Conservation (phyloP, 2,888 invertebrate species). For the Pterobdella sp. region DNA sequence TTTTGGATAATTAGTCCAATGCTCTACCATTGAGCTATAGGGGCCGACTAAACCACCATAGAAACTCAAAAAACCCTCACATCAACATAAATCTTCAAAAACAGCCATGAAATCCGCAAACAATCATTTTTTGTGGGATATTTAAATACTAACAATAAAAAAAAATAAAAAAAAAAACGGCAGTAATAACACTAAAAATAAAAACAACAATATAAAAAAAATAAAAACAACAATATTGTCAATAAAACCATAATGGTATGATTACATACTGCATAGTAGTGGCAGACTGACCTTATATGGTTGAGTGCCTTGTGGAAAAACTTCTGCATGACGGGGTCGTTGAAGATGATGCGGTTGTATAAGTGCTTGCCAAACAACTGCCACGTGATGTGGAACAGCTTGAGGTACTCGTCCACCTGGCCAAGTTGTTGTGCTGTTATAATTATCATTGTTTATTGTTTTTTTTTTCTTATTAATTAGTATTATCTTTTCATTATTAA, state of each 20-base stretch:
- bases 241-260: neutral
- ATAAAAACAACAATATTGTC: neutral
- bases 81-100: neutral
- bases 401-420: slow-evolving; percentile 58
- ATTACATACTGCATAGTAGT: neutral
- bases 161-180: slow-evolving; percentile 5
- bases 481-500: neutral
- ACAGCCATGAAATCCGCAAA: neutral
- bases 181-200: neutral
- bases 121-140: neutral
- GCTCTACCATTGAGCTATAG: too few species aligned
- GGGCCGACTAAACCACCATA: too few species aligned
- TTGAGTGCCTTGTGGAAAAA: slow-evolving; percentile 56
- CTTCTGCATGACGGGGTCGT: slow-evolving; percentile 57
- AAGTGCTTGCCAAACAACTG: slow-evolving; percentile 63
- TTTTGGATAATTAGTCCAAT: too few species aligned
- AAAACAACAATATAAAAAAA: neutral
- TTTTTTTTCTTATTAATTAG: neutral
- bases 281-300: slow-evolving; percentile 51
- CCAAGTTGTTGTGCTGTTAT: neutral
- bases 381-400: slow-evolving; percentile 62
- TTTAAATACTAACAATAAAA: too few species aligned
- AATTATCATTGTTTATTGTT: too few species aligned
- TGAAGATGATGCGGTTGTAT: slow-evolving; percentile 57
- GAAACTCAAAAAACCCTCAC: too few species aligned